Evolutionary conservation across 2,888 invertebrate genomes (phyloP), one percentile per base, ranked within the genome.

Genomic region (Brachypalpus laphriformis): DNA sequence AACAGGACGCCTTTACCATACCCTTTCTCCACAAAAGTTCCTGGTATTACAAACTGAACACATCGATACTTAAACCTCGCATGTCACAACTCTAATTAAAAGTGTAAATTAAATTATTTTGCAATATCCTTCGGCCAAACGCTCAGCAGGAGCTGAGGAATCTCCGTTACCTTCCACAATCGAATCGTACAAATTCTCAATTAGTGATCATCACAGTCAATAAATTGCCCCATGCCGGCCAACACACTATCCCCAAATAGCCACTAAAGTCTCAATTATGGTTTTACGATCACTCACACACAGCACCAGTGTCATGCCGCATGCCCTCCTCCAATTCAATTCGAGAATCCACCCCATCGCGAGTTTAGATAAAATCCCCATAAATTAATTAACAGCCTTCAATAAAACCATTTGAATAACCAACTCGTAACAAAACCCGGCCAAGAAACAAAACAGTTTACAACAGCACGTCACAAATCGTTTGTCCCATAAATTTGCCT

Each of bases 401-500:
- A 85, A 85, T 85, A 85, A 85, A 85, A 71, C 54, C 81, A 85
- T 81, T 85, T 85, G 85, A 85, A 85, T 85, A 85, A 66, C 56
- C 70, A 81, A 71, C 66, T 57, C 47, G 18, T 49, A 49, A 20
- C 40, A 49, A 65, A 63, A 57, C 37, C 28, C 25, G 47, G 54
- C 25, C 18, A 70, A 65, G 71, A 71, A 71, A 85, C 85, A 85
- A 75, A 85, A 85, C 85, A 59, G 85, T 85, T 85, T 81, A 85
- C 81, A 81, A 81, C 85, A 76, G 75, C 85, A 81, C 85, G 85
- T 85, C 85, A 85, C 85, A 85, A 80, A 81, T 85, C 75, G 81
- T 85, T 85, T 85, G 81, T 85, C 85, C 85, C 85, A 85, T 85
- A 85, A 85, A 85, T 85, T 81, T 85, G 75, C 75, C 71, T 76